Percentiles rank a stretch among this genome's conserved stretches.
Conservation (phyloP, 1,140 invertebrate genomes). For the Apis laboriosa region DNA sequence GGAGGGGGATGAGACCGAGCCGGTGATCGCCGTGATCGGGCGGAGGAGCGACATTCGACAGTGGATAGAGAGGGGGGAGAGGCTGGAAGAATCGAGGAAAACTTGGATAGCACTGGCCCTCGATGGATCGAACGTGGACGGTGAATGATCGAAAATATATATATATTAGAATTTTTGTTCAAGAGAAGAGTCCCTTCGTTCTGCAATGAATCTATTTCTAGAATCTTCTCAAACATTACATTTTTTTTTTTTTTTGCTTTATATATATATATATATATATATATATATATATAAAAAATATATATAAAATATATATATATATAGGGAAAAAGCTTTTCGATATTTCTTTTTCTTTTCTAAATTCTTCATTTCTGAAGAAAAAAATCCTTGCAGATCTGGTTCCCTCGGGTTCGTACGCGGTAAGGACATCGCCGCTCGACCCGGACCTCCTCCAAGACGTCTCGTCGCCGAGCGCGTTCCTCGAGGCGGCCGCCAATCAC, state of each 20-base stretch:
- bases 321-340: too few species aligned
- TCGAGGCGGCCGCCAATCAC: conserved; percentile 43
- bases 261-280: too few species aligned
- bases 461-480: conserved; percentile 50
- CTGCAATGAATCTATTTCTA: too few species aligned
- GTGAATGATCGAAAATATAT: conserved; percentile 48
- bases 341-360: too few species aligned
- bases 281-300: too few species aligned
- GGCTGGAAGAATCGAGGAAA: conserved; percentile 44
- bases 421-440: conserved; percentile 62
- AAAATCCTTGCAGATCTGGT: conserved; percentile 65
- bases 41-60: conserved; percentile 61
- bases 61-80: conserved; percentile 67
- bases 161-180: not conserved
- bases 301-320: too few species aligned
- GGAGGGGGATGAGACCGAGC: conserved; percentile 54
- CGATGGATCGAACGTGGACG: conserved; percentile 71
- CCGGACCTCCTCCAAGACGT: conserved; percentile 50
- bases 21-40: conserved; percentile 69
- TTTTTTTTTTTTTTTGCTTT: too few species aligned
- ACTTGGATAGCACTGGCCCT: conserved; percentile 73
- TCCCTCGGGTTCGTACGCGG: conserved; percentile 71
- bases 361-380: too few species aligned
- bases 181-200: too few species aligned
- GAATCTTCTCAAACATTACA: too few species aligned